phyloP scores from a whole-genome alignment of 2,113 vertebrate genomes.

The Hypocryptadius cinnamomeus region DNA sequence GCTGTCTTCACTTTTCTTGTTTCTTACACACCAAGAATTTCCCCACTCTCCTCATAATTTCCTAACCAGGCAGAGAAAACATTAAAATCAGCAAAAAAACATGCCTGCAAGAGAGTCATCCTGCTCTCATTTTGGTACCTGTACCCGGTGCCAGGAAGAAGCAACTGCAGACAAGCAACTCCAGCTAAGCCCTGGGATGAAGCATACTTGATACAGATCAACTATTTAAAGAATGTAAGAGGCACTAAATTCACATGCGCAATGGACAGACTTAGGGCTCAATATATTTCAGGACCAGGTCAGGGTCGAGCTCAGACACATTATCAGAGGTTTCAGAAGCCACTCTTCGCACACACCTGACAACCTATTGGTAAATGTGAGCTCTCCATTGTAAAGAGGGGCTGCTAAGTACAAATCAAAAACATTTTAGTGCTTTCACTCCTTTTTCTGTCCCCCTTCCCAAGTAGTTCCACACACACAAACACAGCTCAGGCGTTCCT shows the following conservation, averaged over 20 bases:
- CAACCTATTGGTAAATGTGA: not conserved
- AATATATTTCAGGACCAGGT: not conserved
- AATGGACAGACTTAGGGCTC: not conserved
- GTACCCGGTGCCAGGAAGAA: not conserved
- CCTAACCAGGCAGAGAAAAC: not conserved
- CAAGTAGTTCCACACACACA: not conserved
- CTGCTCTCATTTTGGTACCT: not conserved
- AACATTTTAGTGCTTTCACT: not conserved
- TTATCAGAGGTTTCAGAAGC: not conserved
- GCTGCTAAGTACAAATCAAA: not conserved
- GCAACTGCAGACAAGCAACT: not conserved
- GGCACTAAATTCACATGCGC: not conserved
- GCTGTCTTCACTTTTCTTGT: not conserved
- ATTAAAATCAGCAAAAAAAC: not conserved
- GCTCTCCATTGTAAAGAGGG: not conserved
- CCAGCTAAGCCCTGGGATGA: slow-evolving; percentile 38
- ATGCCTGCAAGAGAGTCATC: not conserved
- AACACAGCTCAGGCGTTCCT: not conserved
- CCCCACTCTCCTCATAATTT: not conserved
- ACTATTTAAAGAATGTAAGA: slow-evolving; percentile 61
- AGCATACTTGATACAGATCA: slow-evolving; percentile 43
- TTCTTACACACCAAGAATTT: not conserved
- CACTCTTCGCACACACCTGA: not conserved
- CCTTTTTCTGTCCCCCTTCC: not conserved
- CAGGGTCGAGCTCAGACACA: not conserved